Evolutionary conservation across 2,888 invertebrate species (phyloP), one percentile per base, ranked within the genome.

Genomic region (Acleris sparsana): DNA sequence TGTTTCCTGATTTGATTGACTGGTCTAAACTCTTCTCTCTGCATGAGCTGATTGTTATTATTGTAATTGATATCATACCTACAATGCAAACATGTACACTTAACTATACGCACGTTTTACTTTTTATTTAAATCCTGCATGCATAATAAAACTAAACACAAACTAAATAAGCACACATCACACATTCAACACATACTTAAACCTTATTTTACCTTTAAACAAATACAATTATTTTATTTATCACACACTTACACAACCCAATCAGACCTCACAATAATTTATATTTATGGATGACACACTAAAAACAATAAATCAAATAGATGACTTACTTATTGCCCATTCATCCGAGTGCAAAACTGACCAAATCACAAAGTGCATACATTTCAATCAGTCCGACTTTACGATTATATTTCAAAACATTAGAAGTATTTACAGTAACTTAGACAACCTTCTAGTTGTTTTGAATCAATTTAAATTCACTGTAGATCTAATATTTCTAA

Each of bases 381-480:
- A 48, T 16, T 55, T 63, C 22, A 44, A 60, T 16, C 17, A 56
- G 16, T 17, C 46, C 6, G 62, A 49, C 11, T 39, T 67, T 33
- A 69, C 63, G 22, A 16, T 62, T n/a, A 56, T 69, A n/a, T 48
- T 62, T 6, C 67, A 70, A 61, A 70, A 70, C 51, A 70, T 70
- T 22, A 56, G 62, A 13, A 65, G 69, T 44, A 33, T 69, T 17
- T 57, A 66, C 39, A 63, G 29, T 20, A 69, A 69, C 33, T 25
- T 67, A 3, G 58, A 65, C 43, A 65, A 63, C 16, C 53, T 68
- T 6, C 5, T 49, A 25, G 1, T 65, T 5, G 62, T n/a, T 7
- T 5, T 69, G 5, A 52, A 58, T 9, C 44, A 11, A 3, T 39
- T 68, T 6, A 56, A 59, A 3, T 51, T 66, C 51, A 33, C 65